Base-by-base conservation (phyloP, 2,888 invertebrate species). In the Pseudococcus jackbeardsleyi region DNA sequence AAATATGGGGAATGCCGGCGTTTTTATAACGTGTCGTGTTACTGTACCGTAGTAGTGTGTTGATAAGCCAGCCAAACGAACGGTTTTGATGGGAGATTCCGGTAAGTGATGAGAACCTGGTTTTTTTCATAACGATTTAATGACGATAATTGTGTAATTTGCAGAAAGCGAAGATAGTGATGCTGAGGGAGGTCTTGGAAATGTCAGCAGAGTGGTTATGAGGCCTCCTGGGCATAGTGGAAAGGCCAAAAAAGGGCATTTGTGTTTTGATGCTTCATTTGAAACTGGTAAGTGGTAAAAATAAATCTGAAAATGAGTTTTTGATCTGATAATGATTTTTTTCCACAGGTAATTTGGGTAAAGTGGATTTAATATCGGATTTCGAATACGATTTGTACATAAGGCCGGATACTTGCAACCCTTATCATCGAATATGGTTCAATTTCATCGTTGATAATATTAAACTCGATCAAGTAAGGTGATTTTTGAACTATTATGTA, bases 381-480 rank as follows among this genome's bases (percentile, higher is more conserved):
- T 95, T 95, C 91, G 99, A 99, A 92, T 99, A 99, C 92, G 99
- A 99, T 92, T 93, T 99, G 86, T 99, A 96, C 92, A 95, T 99
- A 88, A 93, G 99, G 77, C 99, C 99, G 0, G 99, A 99, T 92
- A 99, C 98, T 0, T 98, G 98, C 92, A 96, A 97, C 91, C 98
- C 98, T 0, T 94, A 97, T 79, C 94, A 96, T 89, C 93, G 99
- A 85, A 95, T 99, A 90, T 99, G 99, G 99, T 99, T 98, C 92
- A 98, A 99, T 92, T 99, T 99, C 91, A 97, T 98, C 0, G 98
- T 99, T 59, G 98, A 98, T 91, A 99, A 99, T 91, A 97, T 97
- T 0, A 96, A 95, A 90, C 94, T 95, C 89, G 98, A 99, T 91
- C 99, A 99, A 94, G 96, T 96, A 91, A 90, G 89, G 12, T 42